Evolutionary conservation across 2,113 vertebrate species (phyloP).

Genomic region (Paraplagusia blochii): DNA sequence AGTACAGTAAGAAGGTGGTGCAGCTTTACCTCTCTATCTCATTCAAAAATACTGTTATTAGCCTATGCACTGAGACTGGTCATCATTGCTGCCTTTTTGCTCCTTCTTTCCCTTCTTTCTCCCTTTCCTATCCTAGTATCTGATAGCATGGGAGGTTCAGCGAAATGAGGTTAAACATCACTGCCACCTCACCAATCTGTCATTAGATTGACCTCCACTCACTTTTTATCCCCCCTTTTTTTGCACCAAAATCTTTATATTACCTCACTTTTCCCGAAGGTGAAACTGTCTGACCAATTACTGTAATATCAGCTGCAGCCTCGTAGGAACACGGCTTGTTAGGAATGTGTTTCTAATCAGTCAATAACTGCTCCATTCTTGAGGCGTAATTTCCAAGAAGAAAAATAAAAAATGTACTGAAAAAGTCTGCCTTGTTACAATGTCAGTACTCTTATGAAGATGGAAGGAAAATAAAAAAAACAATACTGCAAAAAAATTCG

Average conservation of each 20-base stretch:
- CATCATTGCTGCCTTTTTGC: constrained; percentile 9
- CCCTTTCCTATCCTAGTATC: background rate
- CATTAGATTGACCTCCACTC: constrained; percentile 29
- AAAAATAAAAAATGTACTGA: no score
- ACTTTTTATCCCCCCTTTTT: constrained; percentile 11
- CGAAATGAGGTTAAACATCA: constrained; percentile 22
- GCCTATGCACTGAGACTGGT: constrained; percentile 16
- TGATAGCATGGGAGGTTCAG: constrained; percentile 37
- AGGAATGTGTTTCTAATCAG: no score
- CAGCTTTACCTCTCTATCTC: constrained; percentile 6
- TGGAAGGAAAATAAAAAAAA: no score
- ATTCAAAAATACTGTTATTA: constrained; percentile 13
- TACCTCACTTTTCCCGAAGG: constrained; percentile 19
- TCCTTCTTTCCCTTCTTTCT: constrained; percentile 1
- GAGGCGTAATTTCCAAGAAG: no score
- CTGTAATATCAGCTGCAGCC: no score
- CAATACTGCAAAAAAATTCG: no score
- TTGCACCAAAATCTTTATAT: background rate
- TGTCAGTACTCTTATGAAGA: no score
- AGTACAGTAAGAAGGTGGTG: background rate
- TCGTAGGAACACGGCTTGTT: no score
- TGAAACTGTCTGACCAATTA: no score
- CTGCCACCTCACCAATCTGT: constrained; percentile 29
- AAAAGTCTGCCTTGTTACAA: no score
- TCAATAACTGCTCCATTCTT: no score